Evolutionary conservation across 2,113 vertebrate species (phyloP), one percentile per base, ranked within the genome.

Genomic region (Tragelaphus buxtoni): DNA sequence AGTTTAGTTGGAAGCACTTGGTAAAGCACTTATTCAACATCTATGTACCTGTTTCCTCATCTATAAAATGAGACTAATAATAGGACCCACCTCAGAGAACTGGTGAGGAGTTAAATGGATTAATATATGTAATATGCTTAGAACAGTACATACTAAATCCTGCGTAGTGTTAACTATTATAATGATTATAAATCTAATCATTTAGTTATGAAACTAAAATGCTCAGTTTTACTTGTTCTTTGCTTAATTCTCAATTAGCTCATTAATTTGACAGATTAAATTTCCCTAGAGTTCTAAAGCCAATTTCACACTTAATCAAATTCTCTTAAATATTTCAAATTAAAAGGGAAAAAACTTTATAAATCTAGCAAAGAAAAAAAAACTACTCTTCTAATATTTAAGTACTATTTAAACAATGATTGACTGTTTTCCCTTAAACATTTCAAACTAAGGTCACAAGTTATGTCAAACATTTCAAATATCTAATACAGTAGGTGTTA

Each of bases 211-310:
- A 90, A 96, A 91, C 60, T 72, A 72, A 96, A 96, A 74, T 18
- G 72, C 6, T 84, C 49, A 61, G 96, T 93, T 96, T 94, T n/a
- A 53, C 53, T 87, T 95, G 35, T 77, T 88, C 55, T 91, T 93
- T 94, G 22, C 5, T 60, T 85, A 69, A 84, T 95, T 90, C 80
- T 94, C 76, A 88, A 32, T 96, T 95, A 81, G 12, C 60, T 95
- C 53, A 47, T 96, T 97, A 96, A 92, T 79, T 83, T 92, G 90
- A 90, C 51, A 94, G 58, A 79, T 83, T 94, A 92, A 80, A 88
- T 90, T 86, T 96, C 32, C 65, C 69, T 96, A 83, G 79, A 87
- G 39, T 92, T 91, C 11, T 92, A 93, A 94, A 20, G 79, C 20
- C 35, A 65, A 65, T 84, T 94, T 97, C 42, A 80, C 3, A 22